Conservation (phyloP, 2,797 vertebrate genomes). For the Spinus pinus region DNA sequence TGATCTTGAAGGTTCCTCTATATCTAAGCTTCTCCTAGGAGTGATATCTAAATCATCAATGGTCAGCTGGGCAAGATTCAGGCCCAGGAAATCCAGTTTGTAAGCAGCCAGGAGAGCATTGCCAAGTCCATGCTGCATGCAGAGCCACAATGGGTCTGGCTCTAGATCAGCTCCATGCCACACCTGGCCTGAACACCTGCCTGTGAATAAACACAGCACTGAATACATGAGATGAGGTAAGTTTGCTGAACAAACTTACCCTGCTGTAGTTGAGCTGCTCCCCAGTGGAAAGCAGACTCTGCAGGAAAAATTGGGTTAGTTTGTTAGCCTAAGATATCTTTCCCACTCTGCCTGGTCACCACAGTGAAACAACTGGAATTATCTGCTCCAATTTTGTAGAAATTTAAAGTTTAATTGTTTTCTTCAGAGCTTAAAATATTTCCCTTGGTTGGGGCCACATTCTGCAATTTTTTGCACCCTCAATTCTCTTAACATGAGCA, state of each 20-base stretch:
- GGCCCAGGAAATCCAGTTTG: neutral
- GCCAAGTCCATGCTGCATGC: neutral
- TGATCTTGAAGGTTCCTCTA: neutral
- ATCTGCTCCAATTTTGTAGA: neutral
- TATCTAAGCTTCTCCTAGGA: neutral
- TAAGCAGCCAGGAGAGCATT: neutral
- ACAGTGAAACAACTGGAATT: neutral
- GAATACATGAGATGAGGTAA: rapidly evolving
- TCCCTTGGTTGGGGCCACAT: neutral
- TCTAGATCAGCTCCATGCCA: neutral
- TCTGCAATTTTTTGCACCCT: neutral
- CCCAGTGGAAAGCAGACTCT: neutral
- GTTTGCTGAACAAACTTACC: neutral
- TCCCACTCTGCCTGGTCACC: neutral
- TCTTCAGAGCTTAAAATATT: neutral
- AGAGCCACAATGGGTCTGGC: neutral
- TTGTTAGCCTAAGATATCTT: neutral
- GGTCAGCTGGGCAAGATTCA: neutral
- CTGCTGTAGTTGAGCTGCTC: neutral
- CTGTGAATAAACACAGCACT: neutral
- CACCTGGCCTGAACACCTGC: neutral
- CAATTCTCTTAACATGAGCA: neutral
- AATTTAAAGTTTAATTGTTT: neutral
- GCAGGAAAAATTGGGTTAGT: neutral
- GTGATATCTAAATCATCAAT: neutral